A percentile compares a stretch with the other conserved stretches of the same genome.
These are phyloP conservation scores for Bambusicola thoracicus DNA, from an alignment of 2,113 vertebrate species.

Conservation along the genomic window DNA sequence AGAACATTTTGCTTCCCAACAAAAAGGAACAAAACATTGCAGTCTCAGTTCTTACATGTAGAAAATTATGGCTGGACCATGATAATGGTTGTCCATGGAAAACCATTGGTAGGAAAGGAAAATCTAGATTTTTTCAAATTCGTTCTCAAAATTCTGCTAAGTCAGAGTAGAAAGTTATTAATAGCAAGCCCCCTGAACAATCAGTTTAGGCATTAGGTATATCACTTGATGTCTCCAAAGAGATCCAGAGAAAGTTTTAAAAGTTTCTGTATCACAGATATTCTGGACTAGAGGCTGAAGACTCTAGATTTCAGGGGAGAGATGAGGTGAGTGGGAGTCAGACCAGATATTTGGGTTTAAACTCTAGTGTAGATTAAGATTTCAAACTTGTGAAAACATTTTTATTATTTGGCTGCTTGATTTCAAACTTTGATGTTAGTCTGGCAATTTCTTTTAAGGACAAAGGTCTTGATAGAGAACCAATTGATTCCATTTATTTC, in stretches of 20 bases:
- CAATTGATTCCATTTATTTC: background rate
- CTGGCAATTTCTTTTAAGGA: background rate
- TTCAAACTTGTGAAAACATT: background rate
- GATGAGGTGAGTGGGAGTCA: background rate
- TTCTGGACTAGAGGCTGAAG: background rate
- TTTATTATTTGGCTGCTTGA: background rate
- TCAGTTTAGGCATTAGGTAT: background rate
- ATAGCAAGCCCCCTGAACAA: background rate
- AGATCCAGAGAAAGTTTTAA: background rate
- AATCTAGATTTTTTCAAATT: background rate
- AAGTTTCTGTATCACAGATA: background rate
- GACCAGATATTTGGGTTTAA: background rate
- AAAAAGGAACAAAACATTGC: background rate
- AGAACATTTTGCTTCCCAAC: background rate
- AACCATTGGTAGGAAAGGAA: background rate
- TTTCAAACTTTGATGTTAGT: background rate
- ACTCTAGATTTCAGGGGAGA: background rate
- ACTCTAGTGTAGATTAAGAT: background rate
- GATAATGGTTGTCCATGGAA: background rate
- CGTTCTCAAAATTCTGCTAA: background rate
- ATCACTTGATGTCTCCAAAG: background rate
- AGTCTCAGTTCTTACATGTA: background rate
- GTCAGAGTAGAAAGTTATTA: background rate
- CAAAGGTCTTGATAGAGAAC: background rate
- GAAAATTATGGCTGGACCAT: background rate